Base-by-base conservation (phyloP, 2,888 invertebrate species). In the Ophion ventricosus region DNA sequence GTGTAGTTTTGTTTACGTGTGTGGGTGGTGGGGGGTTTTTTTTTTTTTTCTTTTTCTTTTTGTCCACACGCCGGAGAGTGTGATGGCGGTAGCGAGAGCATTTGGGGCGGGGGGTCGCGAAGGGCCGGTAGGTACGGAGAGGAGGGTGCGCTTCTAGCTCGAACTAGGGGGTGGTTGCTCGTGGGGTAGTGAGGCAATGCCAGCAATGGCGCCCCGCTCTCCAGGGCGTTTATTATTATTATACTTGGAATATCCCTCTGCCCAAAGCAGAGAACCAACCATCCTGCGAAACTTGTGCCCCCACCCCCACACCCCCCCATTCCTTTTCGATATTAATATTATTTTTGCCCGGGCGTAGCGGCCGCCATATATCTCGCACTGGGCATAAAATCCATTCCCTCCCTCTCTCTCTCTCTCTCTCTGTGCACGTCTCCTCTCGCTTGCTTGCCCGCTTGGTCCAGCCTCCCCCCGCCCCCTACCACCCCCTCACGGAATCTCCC, bases 301-400 rank as follows among this genome's bases (percentile, higher is more conserved):
- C 92, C 92, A 91, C 84, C 84, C 82, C 77, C n/a, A 92, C 92
- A 91, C 91, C 84, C 84, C 81, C 72, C n/a, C 70, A 54, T 91
- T 92, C 91, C 92, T 92, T 92, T 92, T 92, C 92, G 92, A 92
- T 92, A 92, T 92, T 92, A 92, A 92, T 92, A 92, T 92, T 92
- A 92, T 92, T 92, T 92, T 92, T 92, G 92, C 92, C 92, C 92
- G 92, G 92, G 92, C 92, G 91, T 92, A 92, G 92, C 92, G 92
- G 92, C 92, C 92, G 92, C 92, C 92, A 92, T 92, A 92, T 92
- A 92, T 92, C 92, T 92, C 92, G 92, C 91, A 91, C 92, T 92
- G 92, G 92, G 92, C 92, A 92, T 92, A 92, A 92, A 92, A 92
- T 70, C 57, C 64, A 23, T 23, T 54, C 75, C 77, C 67, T 78